Percentiles rank a stretch among this genome's conserved stretches.
These are phyloP conservation scores for Lithophane ornitopus DNA, from an alignment of 2,888 invertebrate genomes.

Conservation along the genomic window DNA sequence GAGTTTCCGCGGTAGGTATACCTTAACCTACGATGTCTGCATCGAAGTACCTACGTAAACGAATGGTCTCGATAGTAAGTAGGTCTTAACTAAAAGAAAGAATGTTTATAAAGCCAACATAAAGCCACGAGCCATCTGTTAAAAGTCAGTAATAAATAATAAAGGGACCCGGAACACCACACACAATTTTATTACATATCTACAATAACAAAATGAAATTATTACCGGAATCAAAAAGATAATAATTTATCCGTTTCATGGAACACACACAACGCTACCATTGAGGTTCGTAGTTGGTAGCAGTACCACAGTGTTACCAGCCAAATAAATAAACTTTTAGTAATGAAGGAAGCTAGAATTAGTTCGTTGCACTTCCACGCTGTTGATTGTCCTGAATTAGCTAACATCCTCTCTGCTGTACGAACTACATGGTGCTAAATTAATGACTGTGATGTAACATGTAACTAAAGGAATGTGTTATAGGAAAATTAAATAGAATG, in stretches of 20 bases:
- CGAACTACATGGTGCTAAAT: slow-evolving; percentile 25
- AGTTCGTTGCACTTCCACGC: slow-evolving; percentile 86
- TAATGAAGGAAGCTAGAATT: slow-evolving; percentile 75
- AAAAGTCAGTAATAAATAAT: slow-evolving; percentile 43
- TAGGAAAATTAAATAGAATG: not conserved
- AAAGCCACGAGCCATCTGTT: slow-evolving; percentile 45
- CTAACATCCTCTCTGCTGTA: slow-evolving; percentile 72
- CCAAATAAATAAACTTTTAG: slow-evolving; percentile 61
- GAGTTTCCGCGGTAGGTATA: too few relatives aligned
- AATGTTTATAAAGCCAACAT: slow-evolving; percentile 8
- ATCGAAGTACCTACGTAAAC: not conserved
- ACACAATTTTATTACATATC: slow-evolving; percentile 52
- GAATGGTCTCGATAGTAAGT: not conserved
- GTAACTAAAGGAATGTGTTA: slow-evolving; percentile 22
- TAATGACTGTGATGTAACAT: slow-evolving; percentile 35
- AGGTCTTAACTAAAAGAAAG: not conserved
- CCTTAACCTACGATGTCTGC: too few relatives aligned
- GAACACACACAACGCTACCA: slow-evolving; percentile 58
- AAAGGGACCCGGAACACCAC: slow-evolving; percentile 41
- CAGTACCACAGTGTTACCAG: slow-evolving; percentile 24
- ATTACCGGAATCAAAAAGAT: slow-evolving; percentile 60
- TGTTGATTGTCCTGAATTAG: slow-evolving; percentile 87
- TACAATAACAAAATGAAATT: slow-evolving; percentile 53
- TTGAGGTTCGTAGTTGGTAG: slow-evolving; percentile 22
- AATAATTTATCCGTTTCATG: slow-evolving; percentile 58